Evolutionary conservation across 1,140 invertebrate genomes (phyloP).

Genomic region (Ectropis grisescens): DNA sequence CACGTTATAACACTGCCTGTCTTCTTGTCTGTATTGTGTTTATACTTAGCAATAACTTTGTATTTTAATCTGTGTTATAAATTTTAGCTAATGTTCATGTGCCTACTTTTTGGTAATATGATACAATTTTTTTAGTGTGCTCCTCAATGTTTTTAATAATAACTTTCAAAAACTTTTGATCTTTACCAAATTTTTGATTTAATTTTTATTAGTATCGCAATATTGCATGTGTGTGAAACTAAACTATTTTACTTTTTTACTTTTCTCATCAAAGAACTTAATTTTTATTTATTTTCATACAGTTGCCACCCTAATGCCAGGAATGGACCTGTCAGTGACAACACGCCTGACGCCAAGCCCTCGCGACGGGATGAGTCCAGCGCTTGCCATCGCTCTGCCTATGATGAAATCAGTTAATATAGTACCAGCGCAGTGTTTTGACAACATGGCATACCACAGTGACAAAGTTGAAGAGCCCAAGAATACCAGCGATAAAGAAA

Average conservation of each 20-base stretch:
- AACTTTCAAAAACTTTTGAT: not conserved
- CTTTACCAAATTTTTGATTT: not conserved
- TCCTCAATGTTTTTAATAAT: not conserved
- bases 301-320: constrained; percentile 67
- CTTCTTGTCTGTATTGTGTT: too few relatives aligned
- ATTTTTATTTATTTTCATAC: constrained; percentile 27
- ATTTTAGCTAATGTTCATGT: too few relatives aligned
- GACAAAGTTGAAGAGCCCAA: constrained; percentile 38
- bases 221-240: too few relatives aligned
- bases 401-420: constrained; percentile 67
- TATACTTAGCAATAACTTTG: too few relatives aligned
- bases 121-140: too few relatives aligned
- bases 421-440: constrained; percentile 60
- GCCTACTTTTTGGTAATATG: too few relatives aligned
- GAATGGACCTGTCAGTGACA: constrained; percentile 57
- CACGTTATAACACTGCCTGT: not conserved
- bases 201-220: constrained; percentile 1
- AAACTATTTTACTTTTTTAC: too few relatives aligned
- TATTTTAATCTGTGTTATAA: not conserved
- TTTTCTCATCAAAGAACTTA: too few relatives aligned
- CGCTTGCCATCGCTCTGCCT: constrained; percentile 54
- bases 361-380: constrained; percentile 58
- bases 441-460: constrained; percentile 61
- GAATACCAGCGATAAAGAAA: constrained; percentile 18
- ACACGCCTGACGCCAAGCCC: constrained; percentile 58